Conservation (phyloP, 2,797 vertebrate genomes). For the Aeoliscus strigatus region DNA sequence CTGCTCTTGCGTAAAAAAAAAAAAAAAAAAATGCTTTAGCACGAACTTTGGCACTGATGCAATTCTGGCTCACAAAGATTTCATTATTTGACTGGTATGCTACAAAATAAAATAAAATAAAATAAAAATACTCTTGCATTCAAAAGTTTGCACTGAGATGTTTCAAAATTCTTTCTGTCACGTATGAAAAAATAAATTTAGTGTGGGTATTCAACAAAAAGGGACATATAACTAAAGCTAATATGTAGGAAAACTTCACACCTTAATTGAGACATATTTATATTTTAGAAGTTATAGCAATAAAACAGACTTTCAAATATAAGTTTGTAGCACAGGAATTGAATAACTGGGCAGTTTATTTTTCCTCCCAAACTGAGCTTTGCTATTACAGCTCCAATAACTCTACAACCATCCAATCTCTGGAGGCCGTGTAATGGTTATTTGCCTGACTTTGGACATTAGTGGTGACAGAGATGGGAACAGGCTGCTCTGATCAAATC, state of each 20-base stretch:
- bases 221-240: no score
- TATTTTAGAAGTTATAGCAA: constrained; percentile 5
- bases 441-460: constrained; percentile 27
- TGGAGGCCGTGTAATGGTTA: constrained; percentile 7
- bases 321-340: constrained; percentile 8
- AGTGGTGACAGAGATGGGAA: constrained; percentile 16
- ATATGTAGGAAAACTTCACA: neutral
- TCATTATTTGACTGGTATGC: constrained; percentile 18
- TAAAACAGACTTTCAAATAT: constrained; percentile 8
- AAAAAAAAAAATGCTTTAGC: constrained; percentile 14
- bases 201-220: neutral
- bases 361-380: constrained; percentile 15
- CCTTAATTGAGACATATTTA: neutral
- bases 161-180: neutral
- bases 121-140: constrained; percentile 9
- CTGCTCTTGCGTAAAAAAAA: constrained; percentile 6
- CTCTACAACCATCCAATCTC: constrained; percentile 16
- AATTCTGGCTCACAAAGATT: constrained; percentile 3
- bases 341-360: constrained; percentile 18
- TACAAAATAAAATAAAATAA: constrained; percentile 7
- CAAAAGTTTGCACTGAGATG: constrained; percentile 4
- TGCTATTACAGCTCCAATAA: constrained; percentile 14
- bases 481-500: constrained; percentile 26
- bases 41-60: constrained; percentile 11
- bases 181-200: constrained; percentile 1